Evolutionary conservation across 1,140 invertebrate species (phyloP).

Genomic region (Drosophila eugracilis): DNA sequence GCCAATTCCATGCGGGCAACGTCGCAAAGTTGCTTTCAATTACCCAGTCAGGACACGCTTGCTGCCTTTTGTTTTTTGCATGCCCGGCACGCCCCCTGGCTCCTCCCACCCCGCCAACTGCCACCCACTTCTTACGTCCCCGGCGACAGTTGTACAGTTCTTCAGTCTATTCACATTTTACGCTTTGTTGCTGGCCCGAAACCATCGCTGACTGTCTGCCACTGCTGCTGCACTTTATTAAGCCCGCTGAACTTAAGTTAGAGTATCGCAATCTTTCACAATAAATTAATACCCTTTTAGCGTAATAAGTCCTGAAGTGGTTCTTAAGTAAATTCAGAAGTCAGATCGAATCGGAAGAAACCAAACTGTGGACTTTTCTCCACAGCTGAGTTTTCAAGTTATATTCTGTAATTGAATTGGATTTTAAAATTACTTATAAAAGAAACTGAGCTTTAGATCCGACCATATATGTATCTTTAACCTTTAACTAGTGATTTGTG

Average conservation of each 20-base stretch:
- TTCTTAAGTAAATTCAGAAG: background rate
- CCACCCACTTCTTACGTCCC: constrained; percentile 3
- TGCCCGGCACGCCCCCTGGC: constrained; percentile 60
- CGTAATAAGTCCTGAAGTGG: background rate
- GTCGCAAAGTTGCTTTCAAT: constrained; percentile 76
- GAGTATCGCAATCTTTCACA: background rate
- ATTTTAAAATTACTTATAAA: too few relatives aligned
- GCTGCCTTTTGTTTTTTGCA: constrained; percentile 71
- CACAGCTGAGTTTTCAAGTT: background rate
- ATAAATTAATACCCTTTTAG: background rate
- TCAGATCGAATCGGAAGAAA: too few relatives aligned
- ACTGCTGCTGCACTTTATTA: constrained; percentile 66
- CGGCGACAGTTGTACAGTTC: constrained; percentile 46
- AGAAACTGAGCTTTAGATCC: too few relatives aligned
- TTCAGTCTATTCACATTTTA: constrained; percentile 74
- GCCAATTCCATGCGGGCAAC: constrained; percentile 74
- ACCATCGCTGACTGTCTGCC: constrained; percentile 40
- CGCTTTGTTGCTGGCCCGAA: constrained; percentile 69
- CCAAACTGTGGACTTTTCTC: too few relatives aligned
- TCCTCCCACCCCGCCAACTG: constrained; percentile 18
- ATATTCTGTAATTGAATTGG: too few relatives aligned
- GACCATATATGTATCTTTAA: too few relatives aligned
- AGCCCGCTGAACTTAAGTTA: constrained; percentile 26
- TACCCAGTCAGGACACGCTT: constrained; percentile 75
- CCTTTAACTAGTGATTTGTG: too few relatives aligned